Base-by-base conservation (phyloP, 2,797 vertebrate species). In the Cephalopachus bancanus region DNA sequence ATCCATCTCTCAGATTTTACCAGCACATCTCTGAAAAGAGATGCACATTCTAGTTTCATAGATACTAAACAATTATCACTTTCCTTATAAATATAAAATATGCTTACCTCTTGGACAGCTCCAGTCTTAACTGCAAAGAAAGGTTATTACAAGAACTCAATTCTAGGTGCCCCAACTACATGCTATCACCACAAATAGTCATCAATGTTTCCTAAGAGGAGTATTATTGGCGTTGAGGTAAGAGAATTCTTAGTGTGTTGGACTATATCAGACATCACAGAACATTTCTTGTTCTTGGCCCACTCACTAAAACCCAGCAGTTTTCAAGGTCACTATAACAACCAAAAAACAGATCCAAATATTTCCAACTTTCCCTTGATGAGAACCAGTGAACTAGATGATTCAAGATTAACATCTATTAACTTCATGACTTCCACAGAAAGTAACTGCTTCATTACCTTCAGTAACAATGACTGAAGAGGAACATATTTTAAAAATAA, bases 391-490 rank as follows among this genome's bases (percentile, higher is more conserved):
- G 30, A 89, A 3, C 33, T n/a, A 74, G 69, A 71, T 74, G 89
- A 94, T 93, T 96, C 94, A 97, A 65, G 81, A 84, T 97, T 94
- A 96, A 17, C 90, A 97, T 89, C 85, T 95, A 74, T 93, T 93
- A 96, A 87, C 95, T 94, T 97, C 9, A 51, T 62, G 93, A 98
- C 97, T 98, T 98, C 97, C 97, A 98, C n/a, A 98, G 98, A 98
- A 98, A 98, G 98, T 96, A 98, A 98, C 17, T 93, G 90, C 81
- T 51, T 97, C 87, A 83, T 53, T 92, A 93, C 64, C 97, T 98
- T 98, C 97, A 98, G 94, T 96, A 98, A 98, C 65, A 94, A 95
- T 93, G 95, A 98, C 97, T 96, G 97, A 98, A 98, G 98, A 97
- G 75, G 37, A 93, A 94, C 24, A 81, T 24, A 83, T 64, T 26